phyloP scores from a whole-genome alignment of 2,888 invertebrate genomes.

The Fragum sueziense region DNA sequence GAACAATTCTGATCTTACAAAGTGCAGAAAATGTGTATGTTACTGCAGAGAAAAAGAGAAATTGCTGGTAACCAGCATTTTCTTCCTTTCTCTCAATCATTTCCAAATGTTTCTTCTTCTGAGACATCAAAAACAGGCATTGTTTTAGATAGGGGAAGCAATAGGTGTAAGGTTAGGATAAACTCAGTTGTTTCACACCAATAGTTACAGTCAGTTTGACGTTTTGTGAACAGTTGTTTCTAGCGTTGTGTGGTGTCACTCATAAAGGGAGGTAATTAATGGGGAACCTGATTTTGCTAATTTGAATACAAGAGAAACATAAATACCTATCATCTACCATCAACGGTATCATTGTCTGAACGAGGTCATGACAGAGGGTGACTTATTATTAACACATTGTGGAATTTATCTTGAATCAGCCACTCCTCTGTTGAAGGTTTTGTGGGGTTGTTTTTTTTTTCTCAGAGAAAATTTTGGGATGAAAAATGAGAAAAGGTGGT shows the following conservation, averaged over 20 bases:
- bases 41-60: too few relatives aligned
- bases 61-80: too few relatives aligned
- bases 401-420: constrained; percentile 2
- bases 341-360: constrained; percentile 41
- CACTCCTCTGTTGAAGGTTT: background rate
- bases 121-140: too few relatives aligned
- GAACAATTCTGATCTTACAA: too few relatives aligned
- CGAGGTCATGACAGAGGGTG: constrained; percentile 40
- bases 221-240: constrained; percentile 37
- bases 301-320: constrained; percentile 54
- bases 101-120: too few relatives aligned
- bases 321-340: constrained; percentile 43
- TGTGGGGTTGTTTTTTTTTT: too few relatives aligned
- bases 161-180: too few relatives aligned
- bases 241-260: constrained; percentile 48
- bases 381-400: constrained; percentile 37
- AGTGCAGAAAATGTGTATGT: too few relatives aligned
- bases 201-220: too few relatives aligned
- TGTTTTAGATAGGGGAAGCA: too few relatives aligned
- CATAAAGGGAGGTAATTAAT: constrained; percentile 56
- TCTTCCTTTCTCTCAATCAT: too few relatives aligned
- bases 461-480: background rate
- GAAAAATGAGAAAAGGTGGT: constrained; percentile 6
- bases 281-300: constrained; percentile 53
- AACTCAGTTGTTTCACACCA: too few relatives aligned